phyloP scores from a whole-genome alignment of 53 echinoderm and acorn worm species.

The Arbacia lixula region DNA sequence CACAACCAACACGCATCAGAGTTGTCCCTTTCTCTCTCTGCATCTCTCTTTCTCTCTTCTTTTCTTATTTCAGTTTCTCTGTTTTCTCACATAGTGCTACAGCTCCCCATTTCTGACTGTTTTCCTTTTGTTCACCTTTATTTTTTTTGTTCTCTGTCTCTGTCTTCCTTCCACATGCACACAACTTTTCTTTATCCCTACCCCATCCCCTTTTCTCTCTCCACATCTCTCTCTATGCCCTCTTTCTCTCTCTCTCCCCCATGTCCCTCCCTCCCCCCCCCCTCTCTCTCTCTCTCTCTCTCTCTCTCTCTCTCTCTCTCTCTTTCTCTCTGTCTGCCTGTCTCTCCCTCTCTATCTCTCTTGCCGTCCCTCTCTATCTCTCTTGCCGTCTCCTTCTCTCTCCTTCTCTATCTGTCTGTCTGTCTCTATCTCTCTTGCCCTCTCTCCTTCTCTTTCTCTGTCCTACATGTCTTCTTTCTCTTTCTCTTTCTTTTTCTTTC shows the following conservation, averaged over 20 bases:
- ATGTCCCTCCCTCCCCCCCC: neutral
- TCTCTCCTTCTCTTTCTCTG: neutral
- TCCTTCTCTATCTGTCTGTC: neutral
- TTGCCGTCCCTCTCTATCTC: too few species aligned
- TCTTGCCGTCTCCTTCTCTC: neutral
- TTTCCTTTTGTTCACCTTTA: too few species aligned
- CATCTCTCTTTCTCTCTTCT: neutral
- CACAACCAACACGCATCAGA: too few species aligned
- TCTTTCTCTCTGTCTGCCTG: neutral
- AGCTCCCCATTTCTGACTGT: neutral
- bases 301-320: conserved; percentile 2
- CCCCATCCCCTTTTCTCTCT: neutral
- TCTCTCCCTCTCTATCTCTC: neutral
- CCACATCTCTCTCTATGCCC: neutral
- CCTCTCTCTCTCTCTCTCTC: neutral
- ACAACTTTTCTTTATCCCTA: neutral
- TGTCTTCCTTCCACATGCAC: neutral
- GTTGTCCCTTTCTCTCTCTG: neutral
- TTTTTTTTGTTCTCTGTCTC: neutral
- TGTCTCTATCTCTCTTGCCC: neutral
- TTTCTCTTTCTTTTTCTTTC: neutral
- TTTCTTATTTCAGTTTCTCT: neutral
- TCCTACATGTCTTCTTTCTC: neutral
- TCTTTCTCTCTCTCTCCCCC: neutral
- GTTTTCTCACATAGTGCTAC: too few species aligned